Percentiles rank a stretch among this genome's conserved stretches.
Evolutionary conservation across 2,113 vertebrate genomes (phyloP).

Genomic region (Okapia johnstoni): DNA sequence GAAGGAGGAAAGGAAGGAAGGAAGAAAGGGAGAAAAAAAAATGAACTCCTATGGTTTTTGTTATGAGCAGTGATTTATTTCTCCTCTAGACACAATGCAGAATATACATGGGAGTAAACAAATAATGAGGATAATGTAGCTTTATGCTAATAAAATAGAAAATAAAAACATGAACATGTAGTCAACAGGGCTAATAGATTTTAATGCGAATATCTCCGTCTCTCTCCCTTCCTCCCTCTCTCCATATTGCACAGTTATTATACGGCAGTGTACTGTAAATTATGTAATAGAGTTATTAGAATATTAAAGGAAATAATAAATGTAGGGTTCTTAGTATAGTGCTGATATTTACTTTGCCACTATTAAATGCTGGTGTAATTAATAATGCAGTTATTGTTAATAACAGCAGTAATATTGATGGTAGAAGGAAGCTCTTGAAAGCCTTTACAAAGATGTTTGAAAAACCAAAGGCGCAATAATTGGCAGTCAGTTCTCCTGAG

Average conservation of each 20-base stretch:
- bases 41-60: background rate
- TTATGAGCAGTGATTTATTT: background rate
- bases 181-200: background rate
- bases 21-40: background rate
- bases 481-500: background rate
- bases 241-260: background rate
- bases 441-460: background rate
- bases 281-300: background rate
- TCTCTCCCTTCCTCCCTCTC: too few species aligned
- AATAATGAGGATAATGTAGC: background rate
- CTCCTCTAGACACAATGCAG: conserved; percentile 29
- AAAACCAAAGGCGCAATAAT: background rate
- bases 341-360: background rate
- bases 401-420: background rate
- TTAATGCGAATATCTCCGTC: background rate
- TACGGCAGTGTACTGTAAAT: background rate
- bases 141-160: background rate
- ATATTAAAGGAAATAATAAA: background rate
- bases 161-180: background rate
- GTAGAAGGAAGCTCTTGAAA: background rate
- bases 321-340: background rate
- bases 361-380: background rate
- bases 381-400: background rate
- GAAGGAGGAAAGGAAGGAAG: background rate
- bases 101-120: conserved; percentile 37